Percentiles rank a stretch among this genome's conserved stretches.
Conservation (phyloP, 1,140 invertebrate species). For the Goniozus legneri region DNA sequence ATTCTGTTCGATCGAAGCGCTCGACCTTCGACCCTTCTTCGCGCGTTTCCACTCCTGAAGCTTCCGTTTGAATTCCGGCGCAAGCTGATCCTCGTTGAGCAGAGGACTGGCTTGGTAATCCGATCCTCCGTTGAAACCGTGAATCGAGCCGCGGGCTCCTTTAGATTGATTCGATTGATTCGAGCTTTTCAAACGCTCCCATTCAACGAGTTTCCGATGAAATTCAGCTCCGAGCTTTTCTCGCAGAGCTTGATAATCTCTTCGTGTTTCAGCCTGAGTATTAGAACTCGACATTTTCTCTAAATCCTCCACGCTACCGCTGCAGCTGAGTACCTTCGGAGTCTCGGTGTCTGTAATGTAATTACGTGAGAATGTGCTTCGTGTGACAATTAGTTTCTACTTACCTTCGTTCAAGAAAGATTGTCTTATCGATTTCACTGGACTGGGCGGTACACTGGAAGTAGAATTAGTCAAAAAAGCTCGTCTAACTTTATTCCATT, state of each 20-base stretch:
- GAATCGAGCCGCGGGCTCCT: no score
- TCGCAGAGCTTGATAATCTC: constrained; percentile 63
- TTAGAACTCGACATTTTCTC: constrained; percentile 20
- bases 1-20: constrained; percentile 33
- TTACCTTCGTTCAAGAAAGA: constrained; percentile 22
- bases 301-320: constrained; percentile 32
- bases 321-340: constrained; percentile 23
- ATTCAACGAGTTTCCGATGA: constrained; percentile 67
- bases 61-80: constrained; percentile 77
- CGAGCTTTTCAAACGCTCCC: constrained; percentile 59
- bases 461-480: constrained; percentile 65
- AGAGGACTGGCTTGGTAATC: no score
- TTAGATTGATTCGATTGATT: constrained; percentile 4
- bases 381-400: no score
- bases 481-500: constrained; percentile 72
- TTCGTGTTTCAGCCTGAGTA: constrained; percentile 56
- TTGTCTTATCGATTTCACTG: constrained; percentile 45
- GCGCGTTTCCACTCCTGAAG: constrained; percentile 81
- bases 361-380: no score
- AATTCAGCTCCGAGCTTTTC: constrained; percentile 70
- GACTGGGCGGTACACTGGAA: constrained; percentile 65
- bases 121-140: background rate
- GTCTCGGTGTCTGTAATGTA: background rate
- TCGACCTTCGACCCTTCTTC: constrained; percentile 57
- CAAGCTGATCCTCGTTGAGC: constrained; percentile 63